Evolutionary conservation across 2,888 invertebrate species (phyloP).

Genomic region (Branchellion lobata): DNA sequence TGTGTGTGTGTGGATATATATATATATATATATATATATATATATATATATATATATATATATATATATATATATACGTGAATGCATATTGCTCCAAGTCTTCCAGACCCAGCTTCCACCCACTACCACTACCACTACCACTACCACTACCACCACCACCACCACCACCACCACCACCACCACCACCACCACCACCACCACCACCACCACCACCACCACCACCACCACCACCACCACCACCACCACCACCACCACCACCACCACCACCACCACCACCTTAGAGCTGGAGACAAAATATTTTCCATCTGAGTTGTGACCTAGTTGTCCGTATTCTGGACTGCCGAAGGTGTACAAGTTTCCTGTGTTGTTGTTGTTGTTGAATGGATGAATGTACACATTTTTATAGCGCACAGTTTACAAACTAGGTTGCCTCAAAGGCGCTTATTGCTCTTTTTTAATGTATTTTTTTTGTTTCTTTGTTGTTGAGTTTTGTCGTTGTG

Average conservation of each 20-base stretch:
- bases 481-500: too few relatives aligned
- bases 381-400: not conserved
- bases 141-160: not conserved
- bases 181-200: not conserved
- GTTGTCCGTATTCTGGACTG: constrained; percentile 85
- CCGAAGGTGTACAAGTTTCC: constrained; percentile 88
- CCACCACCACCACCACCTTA: constrained; percentile 66
- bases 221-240: not conserved
- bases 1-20: not conserved
- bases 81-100: too few relatives aligned
- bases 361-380: not conserved
- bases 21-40: too few relatives aligned
- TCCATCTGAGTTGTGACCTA: constrained; percentile 90
- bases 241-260: not conserved
- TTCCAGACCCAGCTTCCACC: too few relatives aligned
- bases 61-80: too few relatives aligned
- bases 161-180: constrained; percentile 62
- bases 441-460: too few relatives aligned
- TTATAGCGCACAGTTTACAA: not conserved
- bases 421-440: not conserved
- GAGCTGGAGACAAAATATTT: constrained; percentile 88
- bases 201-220: constrained; percentile 61
- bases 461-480: too few relatives aligned
- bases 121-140: not conserved
- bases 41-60: too few relatives aligned